Evolutionary conservation across 2,797 vertebrate genomes (phyloP).

Genomic region (Hyperoplus immaculatus): DNA sequence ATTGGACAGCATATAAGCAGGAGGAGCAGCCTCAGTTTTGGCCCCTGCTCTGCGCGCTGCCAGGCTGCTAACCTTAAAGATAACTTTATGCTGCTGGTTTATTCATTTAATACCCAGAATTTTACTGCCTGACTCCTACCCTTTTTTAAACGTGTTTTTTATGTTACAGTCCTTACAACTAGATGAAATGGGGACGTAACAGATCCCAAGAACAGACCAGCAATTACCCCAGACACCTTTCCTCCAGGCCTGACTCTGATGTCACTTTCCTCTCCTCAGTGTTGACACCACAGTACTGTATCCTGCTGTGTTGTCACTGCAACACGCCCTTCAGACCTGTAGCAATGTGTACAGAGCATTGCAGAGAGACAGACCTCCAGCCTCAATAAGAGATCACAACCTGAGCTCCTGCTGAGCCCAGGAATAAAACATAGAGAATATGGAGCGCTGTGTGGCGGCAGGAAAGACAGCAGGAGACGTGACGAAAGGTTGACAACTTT

Average conservation of each 20-base stretch:
- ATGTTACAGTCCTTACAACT: too few relatives aligned
- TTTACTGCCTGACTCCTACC: too few relatives aligned
- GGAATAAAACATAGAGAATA: constrained; percentile 16
- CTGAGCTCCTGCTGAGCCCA: constrained; percentile 41
- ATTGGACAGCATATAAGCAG: too few relatives aligned
- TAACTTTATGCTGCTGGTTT: too few relatives aligned
- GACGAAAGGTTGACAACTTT: constrained; percentile 54
- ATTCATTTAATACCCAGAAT: too few relatives aligned
- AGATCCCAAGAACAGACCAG: background rate
- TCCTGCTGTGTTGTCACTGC: constrained; percentile 26
- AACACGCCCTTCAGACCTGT: constrained; percentile 31
- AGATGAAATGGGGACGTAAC: too few relatives aligned
- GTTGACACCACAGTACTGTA: background rate
- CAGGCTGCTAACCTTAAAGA: too few relatives aligned
- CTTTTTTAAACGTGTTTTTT: too few relatives aligned
- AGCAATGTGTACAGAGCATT: constrained; percentile 24
- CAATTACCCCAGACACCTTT: constrained; percentile 45
- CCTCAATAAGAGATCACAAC: constrained; percentile 53
- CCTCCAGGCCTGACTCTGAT: constrained; percentile 43
- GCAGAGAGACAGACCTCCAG: constrained; percentile 31
- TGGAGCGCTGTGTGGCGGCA: constrained; percentile 9
- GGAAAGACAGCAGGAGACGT: constrained; percentile 38
- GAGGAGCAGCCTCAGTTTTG: too few relatives aligned
- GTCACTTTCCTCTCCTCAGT: constrained; percentile 19
- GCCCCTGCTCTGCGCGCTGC: too few relatives aligned